phyloP scores from a whole-genome alignment of 2,888 invertebrate genomes.

The Iselma pallidipennis region DNA sequence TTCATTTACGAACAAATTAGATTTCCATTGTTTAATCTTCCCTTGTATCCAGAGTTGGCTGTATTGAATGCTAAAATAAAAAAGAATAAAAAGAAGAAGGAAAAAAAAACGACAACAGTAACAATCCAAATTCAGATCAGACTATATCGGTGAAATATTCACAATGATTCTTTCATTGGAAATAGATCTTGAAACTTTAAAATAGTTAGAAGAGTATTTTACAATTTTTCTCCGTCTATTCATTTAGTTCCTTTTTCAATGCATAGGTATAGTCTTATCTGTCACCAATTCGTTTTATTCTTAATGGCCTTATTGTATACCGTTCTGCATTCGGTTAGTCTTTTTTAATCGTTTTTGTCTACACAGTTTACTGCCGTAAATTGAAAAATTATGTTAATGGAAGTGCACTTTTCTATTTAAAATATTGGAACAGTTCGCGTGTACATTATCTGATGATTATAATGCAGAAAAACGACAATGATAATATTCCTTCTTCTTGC shows the following conservation, averaged over 20 bases:
- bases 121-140: background rate
- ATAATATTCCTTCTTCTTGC: too few relatives aligned
- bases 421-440: background rate
- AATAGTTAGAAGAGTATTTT: background rate
- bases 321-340: background rate
- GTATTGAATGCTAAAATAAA: conserved; percentile 3
- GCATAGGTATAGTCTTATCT: too few relatives aligned
- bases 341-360: background rate
- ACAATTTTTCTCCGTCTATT: background rate
- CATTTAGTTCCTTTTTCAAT: background rate
- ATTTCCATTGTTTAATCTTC: conserved; percentile 7
- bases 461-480: background rate
- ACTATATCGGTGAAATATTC: background rate
- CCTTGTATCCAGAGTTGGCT: conserved; percentile 1
- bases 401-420: conserved; percentile 6
- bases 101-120: background rate
- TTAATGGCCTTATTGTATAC: background rate
- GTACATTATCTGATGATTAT: background rate
- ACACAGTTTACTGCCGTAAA: background rate
- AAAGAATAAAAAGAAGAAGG: background rate
- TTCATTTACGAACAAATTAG: conserved; percentile 8
- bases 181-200: background rate
- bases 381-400: conserved; percentile 9
- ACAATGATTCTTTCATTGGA: background rate
- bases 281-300: background rate